Evolutionary conservation across 2,113 vertebrate genomes (phyloP), one percentile per base, ranked within the genome.

Genomic region (Neolamprologus falcicula): DNA sequence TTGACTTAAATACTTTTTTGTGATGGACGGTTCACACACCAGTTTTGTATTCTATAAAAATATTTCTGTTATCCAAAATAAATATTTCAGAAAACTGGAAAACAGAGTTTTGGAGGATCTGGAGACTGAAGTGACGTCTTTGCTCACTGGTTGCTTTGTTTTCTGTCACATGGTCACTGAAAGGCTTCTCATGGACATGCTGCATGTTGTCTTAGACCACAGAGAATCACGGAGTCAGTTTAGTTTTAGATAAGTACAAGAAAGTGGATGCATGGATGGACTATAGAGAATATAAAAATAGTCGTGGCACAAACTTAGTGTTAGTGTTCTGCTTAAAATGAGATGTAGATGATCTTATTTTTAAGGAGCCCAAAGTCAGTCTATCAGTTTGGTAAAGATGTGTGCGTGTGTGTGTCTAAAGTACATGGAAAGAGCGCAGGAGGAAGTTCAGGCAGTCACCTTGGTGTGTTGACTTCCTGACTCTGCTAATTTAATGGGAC

Each of bases 401-500:
- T 68, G 84, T 16, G 10, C 28, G 28, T 81, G 35, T 59, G 78
- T n/a, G n/a, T 89, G 52, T 91, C 31, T 45, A 45, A 26, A 90
- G 89, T 76, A 87, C 89, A 93, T 95, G 95, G 95, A 95, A 94
- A 94, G 79, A 91, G 52, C 87, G 87, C 91, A 68, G 85, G 79
- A 79, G 95, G 95, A 96, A 94, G 94, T 93, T 89, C 59, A 95
- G 88, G 86, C 93, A 94, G 93, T 94, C 94, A 95, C 94, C 92
- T 93, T 92, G 57, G 91, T 92, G 86, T 91, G 90, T 61, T 92
- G 91, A 93, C 92, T 93, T 95, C 94, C 95, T 90, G 90, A 95
- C 94, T 84, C 93, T 92, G 93, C 94, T 93, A 80, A 93, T 92
- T 95, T 96, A 96, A 96, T 94, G 90, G 94, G 91, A 94, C 95